Conservation (phyloP, 2,113 vertebrate genomes). For the Picathartes gymnocephalus region DNA sequence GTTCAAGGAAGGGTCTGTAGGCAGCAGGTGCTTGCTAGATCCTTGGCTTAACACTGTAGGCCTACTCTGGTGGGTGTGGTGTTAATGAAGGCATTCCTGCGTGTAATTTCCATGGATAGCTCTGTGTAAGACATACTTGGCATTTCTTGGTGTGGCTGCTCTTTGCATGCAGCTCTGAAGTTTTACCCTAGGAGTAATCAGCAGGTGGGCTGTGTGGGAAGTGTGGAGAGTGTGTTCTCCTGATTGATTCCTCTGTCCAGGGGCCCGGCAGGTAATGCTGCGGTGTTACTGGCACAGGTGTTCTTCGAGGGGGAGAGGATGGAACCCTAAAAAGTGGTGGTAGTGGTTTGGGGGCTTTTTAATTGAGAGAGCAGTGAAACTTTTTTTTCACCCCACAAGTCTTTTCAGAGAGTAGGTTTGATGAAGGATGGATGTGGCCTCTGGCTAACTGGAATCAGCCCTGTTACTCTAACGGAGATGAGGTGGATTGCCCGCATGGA, state of each 20-base stretch:
- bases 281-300: not conserved
- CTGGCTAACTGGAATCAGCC: too few relatives aligned
- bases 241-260: too few relatives aligned
- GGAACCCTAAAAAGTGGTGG: not conserved
- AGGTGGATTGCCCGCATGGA: not conserved
- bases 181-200: too few relatives aligned
- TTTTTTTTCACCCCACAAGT: fast-evolving
- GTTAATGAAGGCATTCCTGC: fast-evolving
- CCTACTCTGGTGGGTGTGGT: not conserved
- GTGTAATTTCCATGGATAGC: fast-evolving
- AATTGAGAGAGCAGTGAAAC: not conserved
- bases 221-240: fast-evolving
- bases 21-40: not conserved
- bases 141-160: not conserved
- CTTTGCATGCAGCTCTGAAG: fast-evolving
- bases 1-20: not conserved
- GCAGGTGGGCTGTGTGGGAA: fast-evolving
- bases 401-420: not conserved
- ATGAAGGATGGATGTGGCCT: too few relatives aligned
- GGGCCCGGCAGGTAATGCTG: not conserved
- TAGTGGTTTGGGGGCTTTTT: fast-evolving
- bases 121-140: fast-evolving
- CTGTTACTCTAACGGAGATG: not conserved
- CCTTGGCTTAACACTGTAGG: not conserved
- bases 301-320: not conserved